Conservation (phyloP, 2,888 invertebrate species). For the Hylaea fasciaria region DNA sequence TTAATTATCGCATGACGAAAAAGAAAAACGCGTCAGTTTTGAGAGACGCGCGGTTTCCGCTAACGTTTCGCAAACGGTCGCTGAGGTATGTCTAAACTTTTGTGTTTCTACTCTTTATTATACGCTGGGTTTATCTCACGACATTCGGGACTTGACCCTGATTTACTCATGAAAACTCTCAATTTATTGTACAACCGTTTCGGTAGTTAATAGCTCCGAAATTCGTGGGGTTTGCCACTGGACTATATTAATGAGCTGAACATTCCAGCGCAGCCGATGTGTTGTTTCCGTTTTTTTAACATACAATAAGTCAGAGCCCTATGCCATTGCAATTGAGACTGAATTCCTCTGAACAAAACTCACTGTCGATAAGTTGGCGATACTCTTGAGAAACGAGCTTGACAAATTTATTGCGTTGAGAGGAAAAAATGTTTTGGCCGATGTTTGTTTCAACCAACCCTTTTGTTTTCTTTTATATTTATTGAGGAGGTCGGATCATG, state of each 20-base stretch:
- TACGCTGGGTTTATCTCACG: constrained; percentile 66
- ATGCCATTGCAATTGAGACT: constrained; percentile 10
- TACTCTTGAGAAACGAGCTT: constrained; percentile 21
- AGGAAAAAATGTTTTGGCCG: constrained; percentile 24
- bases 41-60: too few species aligned
- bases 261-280: constrained; percentile 56
- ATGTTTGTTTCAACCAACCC: constrained; percentile 25
- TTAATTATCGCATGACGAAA: too few species aligned
- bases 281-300: constrained; percentile 56
- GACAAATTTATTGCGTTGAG: constrained; percentile 29
- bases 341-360: constrained; percentile 1
- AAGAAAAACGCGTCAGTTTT: too few species aligned
- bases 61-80: too few species aligned
- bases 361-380: constrained; percentile 40
- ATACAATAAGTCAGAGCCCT: not conserved
- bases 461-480: constrained; percentile 21
- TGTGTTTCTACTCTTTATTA: constrained; percentile 50
- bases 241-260: constrained; percentile 72
- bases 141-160: constrained; percentile 69
- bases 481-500: not conserved
- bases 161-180: constrained; percentile 76
- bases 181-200: constrained; percentile 69
- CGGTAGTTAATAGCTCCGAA: constrained; percentile 72
- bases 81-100: too few species aligned
- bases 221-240: constrained; percentile 66